Evolutionary conservation across 1,140 invertebrate genomes (phyloP), one percentile per base, ranked within the genome.

Genomic region (Nebria ingens): DNA sequence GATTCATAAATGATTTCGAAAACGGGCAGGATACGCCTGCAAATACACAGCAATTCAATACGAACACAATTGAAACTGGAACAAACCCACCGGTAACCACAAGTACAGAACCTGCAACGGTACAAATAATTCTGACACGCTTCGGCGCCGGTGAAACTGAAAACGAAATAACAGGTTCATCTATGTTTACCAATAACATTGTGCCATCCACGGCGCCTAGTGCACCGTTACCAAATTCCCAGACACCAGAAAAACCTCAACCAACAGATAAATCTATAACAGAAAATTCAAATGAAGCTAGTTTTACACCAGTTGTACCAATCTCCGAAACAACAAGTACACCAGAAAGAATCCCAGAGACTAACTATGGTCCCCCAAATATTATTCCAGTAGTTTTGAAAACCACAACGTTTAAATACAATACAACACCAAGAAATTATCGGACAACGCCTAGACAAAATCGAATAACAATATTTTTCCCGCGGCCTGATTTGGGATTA

Each of bases 1-100:
- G 65, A 54, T 73, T 73, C 52, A 58, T 64, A 56, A 45, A 45
- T 17, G 3, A 9, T 12, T 9, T 45, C 15, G 40, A 45, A 17
- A 45, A 9, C 9, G 17, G 17, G 9, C 17, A 9, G 15, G 19
- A n/a, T 58, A 12, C 15, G 52, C 53, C 6, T 4, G 40, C 3
- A 9, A 45, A 12, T 12, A 29, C 4, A 6, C n/a, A n/a, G n/a
- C n/a, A n/a, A n/a, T n/a, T n/a, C n/a, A n/a, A n/a, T n/a, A n/a
- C n/a, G n/a, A 45, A 45, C 40, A 6, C 6, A 11, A 17, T 45
- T 17, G 40, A 45, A 17, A 45, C 40, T 4, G 17, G 17, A 12
- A 12, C 40, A n/a, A 21, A n/a, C 58, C 12, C 15, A 54, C 53
- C 6, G 3, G 40, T 4, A 9, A 45, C 17, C 4, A 29, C 4